These are phyloP conservation scores for Sitta carolinensis DNA, from an alignment of 2,797 vertebrate species.

Conservation along the genomic window DNA sequence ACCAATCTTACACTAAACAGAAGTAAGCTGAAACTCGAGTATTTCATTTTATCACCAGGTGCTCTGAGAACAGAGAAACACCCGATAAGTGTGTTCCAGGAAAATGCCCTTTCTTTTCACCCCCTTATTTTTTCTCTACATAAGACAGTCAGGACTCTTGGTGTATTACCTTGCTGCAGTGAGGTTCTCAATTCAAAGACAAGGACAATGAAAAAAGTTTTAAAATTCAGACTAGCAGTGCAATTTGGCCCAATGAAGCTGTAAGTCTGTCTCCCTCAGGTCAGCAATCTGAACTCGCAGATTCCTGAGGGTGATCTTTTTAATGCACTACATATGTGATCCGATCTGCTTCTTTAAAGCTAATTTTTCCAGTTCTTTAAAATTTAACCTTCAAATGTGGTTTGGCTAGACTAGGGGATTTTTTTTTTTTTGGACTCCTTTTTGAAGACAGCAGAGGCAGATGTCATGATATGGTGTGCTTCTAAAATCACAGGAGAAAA, in stretches of 20 bases:
- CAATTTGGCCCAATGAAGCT: background rate
- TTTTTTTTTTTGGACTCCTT: background rate
- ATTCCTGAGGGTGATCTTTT: background rate
- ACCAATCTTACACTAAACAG: background rate
- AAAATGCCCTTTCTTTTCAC: background rate
- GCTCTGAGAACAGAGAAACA: background rate
- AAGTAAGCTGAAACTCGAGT: background rate
- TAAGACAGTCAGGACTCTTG: background rate
- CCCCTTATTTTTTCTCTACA: rapidly evolving
- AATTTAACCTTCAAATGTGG: background rate
- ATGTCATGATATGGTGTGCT: background rate
- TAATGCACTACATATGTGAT: background rate
- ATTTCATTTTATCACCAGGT: background rate
- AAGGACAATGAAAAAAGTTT: background rate
- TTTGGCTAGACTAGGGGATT: background rate
- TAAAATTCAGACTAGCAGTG: background rate
- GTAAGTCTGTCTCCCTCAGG: background rate
- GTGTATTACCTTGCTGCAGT: background rate
- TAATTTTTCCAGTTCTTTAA: background rate
- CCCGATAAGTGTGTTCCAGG: background rate
- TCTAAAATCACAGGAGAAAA: background rate
- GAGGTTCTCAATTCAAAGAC: background rate
- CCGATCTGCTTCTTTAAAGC: background rate
- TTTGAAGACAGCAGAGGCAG: background rate
- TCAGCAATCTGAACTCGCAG: background rate